phyloP scores from a whole-genome alignment of 1,140 invertebrate genomes.

The Zaprionus gabonicus region DNA sequence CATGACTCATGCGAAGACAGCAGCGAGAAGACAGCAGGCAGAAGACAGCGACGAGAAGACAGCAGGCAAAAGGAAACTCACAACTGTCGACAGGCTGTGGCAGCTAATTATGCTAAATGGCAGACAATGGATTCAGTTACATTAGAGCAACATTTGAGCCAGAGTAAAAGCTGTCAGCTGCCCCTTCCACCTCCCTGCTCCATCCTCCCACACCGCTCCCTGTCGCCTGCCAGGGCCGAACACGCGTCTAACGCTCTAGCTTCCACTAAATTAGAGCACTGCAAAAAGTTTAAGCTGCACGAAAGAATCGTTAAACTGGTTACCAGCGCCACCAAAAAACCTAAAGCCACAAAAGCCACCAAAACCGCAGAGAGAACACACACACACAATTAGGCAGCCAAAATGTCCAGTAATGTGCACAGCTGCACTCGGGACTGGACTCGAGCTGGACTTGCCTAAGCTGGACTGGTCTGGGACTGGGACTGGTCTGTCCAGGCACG shows the following conservation, averaged over 20 bases:
- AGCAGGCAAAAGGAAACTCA: slow-evolving; percentile 4
- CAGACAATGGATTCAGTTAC: slow-evolving; percentile 31
- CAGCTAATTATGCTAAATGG: slow-evolving; percentile 25
- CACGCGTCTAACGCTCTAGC: slow-evolving; percentile 38
- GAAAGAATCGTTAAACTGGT: slow-evolving; percentile 26
- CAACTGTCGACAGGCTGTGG: slow-evolving; percentile 19
- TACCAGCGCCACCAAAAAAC: background rate
- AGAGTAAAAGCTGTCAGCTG: slow-evolving; percentile 32
- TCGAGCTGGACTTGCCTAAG: slow-evolving; percentile 7
- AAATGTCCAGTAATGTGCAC: slow-evolving; percentile 20
- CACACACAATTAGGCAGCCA: slow-evolving; percentile 12
- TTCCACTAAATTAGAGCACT: slow-evolving; percentile 38
- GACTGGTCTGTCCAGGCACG: slow-evolving; percentile 9
- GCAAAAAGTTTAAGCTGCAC: slow-evolving; percentile 1
- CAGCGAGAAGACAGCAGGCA: background rate
- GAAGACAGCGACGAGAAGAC: background rate
- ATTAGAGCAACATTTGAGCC: slow-evolving; percentile 11
- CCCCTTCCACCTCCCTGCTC: background rate
- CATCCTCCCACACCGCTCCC: background rate
- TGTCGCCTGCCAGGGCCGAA: slow-evolving; percentile 7
- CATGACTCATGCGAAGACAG: slow-evolving; percentile 4
- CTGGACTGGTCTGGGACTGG: background rate
- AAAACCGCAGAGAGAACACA: slow-evolving; percentile 5
- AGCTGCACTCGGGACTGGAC: slow-evolving; percentile 30
- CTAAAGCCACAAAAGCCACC: slow-evolving; percentile 18